phyloP scores from a whole-genome alignment of 2,888 invertebrate genomes.

The Nowickia ferox region DNA sequence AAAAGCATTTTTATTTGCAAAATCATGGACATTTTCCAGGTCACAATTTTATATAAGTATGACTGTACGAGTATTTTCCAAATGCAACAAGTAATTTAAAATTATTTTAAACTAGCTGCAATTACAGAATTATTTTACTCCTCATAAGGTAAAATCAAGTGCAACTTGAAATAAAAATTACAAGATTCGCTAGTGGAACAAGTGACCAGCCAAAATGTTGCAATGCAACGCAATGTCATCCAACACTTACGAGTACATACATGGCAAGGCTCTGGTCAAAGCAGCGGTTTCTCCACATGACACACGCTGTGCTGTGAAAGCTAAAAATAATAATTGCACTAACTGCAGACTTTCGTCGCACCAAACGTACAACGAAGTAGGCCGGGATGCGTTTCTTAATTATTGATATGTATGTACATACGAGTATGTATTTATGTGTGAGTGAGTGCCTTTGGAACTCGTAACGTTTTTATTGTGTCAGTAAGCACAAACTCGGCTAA shows the following conservation, averaged over 20 bases:
- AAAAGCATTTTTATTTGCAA: neutral
- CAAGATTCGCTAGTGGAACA: slow-evolving; percentile 23
- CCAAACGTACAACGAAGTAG: neutral
- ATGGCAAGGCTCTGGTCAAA: slow-evolving; percentile 2
- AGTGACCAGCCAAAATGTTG: slow-evolving; percentile 27
- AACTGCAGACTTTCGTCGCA: neutral
- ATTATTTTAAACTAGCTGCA: slow-evolving; percentile 58
- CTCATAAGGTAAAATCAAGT: slow-evolving; percentile 49
- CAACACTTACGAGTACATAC: slow-evolving; percentile 23
- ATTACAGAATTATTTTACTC: slow-evolving; percentile 57
- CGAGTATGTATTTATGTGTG: neutral
- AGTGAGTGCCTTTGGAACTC: neutral
- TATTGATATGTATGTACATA: neutral
- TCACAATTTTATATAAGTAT: neutral
- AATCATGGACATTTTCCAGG: neutral
- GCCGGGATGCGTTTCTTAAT: slow-evolving; percentile 1
- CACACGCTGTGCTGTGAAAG: slow-evolving; percentile 58
- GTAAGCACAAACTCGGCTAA: slow-evolving; percentile 22
- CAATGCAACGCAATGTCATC: slow-evolving; percentile 34
- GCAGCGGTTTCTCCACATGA: slow-evolving; percentile 66
- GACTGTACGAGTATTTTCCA: neutral
- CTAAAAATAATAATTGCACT: slow-evolving; percentile 24
- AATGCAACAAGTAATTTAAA: slow-evolving; percentile 28
- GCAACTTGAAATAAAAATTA: neutral
- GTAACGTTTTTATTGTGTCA: slow-evolving; percentile 38